Evolutionary conservation across 2,113 vertebrate species (phyloP), one percentile per base, ranked within the genome.

Genomic region (Peromyscus californicus): DNA sequence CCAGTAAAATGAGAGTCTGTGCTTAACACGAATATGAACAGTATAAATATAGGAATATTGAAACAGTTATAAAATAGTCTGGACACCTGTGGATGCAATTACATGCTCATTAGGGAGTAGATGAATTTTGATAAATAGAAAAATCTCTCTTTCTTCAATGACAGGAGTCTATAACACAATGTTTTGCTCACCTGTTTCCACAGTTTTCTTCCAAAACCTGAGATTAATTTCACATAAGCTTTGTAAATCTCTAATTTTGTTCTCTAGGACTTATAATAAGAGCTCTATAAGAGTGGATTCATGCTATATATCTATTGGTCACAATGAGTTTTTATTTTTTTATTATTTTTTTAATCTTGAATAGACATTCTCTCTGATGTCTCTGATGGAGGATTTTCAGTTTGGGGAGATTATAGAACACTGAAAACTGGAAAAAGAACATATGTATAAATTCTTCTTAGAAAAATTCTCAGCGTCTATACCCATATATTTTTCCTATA

Each of bases 271-370:
- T 54, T 83, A 2, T 61, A 74, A 36, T 70, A 79, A 39, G 9
- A 45, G 29, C 42, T 89, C 39, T 88, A 31, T 9, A 79, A 21
- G 48, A 96, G 31, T 26, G 90, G 72, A 61, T 80, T 83, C 31
- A 94, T 21, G 82, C 26, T 78, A 13, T 63, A 33, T 92, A 54
- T 92, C 69, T 90, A 91, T 74, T 82, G 59, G 63, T 97, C 67
- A 87, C 63, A 89, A 87, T 57, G 67, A 83, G 19, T 2, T 29
- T 70, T 31, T 63, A 15, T 33, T 65, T 31, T 57, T 76, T 39
- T 74, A 39, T n/a, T 17, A 31, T 39, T 9, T 31, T 69, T 36
- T 42, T 39, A n/a, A 93, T 70, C 93, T 89, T 89, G 31, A 54
- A 92, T 76, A n/a, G 70, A 86, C 7, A 86, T 85, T 85, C n/a